phyloP scores from a whole-genome alignment of 2,888 invertebrate genomes.

The Chymomyza fuscimana region DNA sequence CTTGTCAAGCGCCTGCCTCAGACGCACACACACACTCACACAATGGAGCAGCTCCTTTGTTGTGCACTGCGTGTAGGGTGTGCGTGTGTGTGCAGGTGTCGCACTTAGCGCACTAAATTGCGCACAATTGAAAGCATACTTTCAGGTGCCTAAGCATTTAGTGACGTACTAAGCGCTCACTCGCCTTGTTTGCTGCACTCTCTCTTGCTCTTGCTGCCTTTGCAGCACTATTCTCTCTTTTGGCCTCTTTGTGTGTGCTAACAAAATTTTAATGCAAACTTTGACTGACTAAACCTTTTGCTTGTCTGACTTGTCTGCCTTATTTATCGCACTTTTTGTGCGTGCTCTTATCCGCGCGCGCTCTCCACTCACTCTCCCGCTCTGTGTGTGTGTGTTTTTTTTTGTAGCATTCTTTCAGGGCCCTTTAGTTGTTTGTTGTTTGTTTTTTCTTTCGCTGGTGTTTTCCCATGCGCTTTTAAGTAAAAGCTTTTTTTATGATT shows the following conservation, averaged over 20 bases:
- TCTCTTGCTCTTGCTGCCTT: not conserved
- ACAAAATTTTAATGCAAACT: slow-evolving; percentile 44
- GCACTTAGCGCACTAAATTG: slow-evolving; percentile 64
- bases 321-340: slow-evolving; percentile 55
- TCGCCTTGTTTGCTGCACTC: slow-evolving; percentile 5
- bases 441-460: slow-evolving; percentile 27
- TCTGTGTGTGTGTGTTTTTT: slow-evolving; percentile 39
- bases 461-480: slow-evolving; percentile 3
- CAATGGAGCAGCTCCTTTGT: not conserved
- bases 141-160: slow-evolving; percentile 67
- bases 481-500: slow-evolving; percentile 42
- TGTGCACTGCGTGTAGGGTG: slow-evolving; percentile 18
- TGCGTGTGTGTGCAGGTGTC: slow-evolving; percentile 36
- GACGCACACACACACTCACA: slow-evolving; percentile 30
- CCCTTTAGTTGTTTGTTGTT: slow-evolving; percentile 22
- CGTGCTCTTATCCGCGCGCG: slow-evolving; percentile 6
- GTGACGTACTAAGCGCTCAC: slow-evolving; percentile 29
- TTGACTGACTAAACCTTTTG: not conserved
- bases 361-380: slow-evolving; percentile 8
- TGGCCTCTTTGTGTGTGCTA: slow-evolving; percentile 17
- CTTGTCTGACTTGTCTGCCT: slow-evolving; percentile 27
- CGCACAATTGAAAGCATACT: slow-evolving; percentile 73
- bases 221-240: not conserved
- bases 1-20: slow-evolving; percentile 50
- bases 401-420: slow-evolving; percentile 38